Evolutionary conservation across 1,140 invertebrate genomes (phyloP).

Genomic region (Lordiphosa stackelbergi): DNA sequence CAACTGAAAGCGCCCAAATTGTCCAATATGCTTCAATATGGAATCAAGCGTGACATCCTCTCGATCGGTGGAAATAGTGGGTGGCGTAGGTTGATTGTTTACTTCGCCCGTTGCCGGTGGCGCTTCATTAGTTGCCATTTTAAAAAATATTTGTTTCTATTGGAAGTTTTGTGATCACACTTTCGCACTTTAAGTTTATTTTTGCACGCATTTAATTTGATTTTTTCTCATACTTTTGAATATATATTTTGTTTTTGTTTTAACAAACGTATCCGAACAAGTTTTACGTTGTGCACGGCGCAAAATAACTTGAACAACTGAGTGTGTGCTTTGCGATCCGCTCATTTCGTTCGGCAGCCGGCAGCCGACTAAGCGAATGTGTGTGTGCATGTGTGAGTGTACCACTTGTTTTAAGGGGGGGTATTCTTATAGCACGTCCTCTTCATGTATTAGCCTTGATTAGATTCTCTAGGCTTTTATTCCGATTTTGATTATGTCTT

Average conservation of each 20-base stretch:
- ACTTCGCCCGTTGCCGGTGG: slow-evolving; percentile 27
- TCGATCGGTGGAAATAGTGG: slow-evolving; percentile 33
- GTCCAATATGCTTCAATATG: slow-evolving; percentile 78
- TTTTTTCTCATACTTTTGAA: slow-evolving; percentile 29
- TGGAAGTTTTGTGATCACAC: slow-evolving; percentile 2
- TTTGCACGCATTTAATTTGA: slow-evolving; percentile 13
- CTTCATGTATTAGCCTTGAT: too few species aligned
- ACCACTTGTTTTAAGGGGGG: too few species aligned
- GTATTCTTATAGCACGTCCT: too few species aligned
- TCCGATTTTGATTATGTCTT: too few species aligned
- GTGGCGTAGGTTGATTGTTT: background rate
- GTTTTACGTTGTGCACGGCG: slow-evolving; percentile 27
- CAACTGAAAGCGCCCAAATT: slow-evolving; percentile 81
- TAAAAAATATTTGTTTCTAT: background rate
- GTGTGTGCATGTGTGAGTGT: slow-evolving; percentile 1
- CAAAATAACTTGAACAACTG: slow-evolving; percentile 28
- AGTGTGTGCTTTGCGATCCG: slow-evolving; percentile 7
- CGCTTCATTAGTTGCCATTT: slow-evolving; percentile 45
- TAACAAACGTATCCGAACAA: slow-evolving; percentile 22
- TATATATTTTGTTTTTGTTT: slow-evolving; percentile 38
- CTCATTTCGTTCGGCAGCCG: slow-evolving; percentile 2
- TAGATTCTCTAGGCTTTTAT: too few species aligned
- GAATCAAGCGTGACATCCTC: slow-evolving; percentile 62
- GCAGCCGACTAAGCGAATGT: slow-evolving; percentile 3
- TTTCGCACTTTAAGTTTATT: slow-evolving; percentile 31